A percentile compares a stretch with the other conserved stretches of the same genome.
Conservation (phyloP, 1,140 invertebrate genomes). For the Trigoniulus corallinus region DNA sequence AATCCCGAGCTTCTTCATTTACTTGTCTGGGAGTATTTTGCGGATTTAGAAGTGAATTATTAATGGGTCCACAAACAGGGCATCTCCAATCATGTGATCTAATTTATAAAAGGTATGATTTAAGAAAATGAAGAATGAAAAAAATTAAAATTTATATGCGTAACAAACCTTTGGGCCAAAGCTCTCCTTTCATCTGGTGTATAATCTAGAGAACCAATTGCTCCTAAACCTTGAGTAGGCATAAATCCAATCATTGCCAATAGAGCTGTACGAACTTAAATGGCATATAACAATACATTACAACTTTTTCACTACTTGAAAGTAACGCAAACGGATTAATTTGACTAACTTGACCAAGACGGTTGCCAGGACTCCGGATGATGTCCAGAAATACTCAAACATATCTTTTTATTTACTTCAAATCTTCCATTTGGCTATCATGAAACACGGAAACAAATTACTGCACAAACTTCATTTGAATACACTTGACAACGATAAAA, state of each 20-base stretch:
- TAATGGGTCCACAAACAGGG: constrained; percentile 33
- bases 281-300: too few relatives aligned
- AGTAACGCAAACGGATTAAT: too few relatives aligned
- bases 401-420: constrained; percentile 89
- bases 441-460: not conserved
- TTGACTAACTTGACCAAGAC: constrained; percentile 60
- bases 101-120: not conserved
- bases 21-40: not conserved
- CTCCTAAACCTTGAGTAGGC: constrained; percentile 71
- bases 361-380: constrained; percentile 96
- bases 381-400: constrained; percentile 89
- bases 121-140: not conserved
- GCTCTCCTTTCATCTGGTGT: constrained; percentile 58
- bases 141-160: not conserved
- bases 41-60: not conserved
- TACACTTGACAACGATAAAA: not conserved
- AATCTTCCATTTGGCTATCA: constrained; percentile 84
- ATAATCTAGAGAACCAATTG: constrained; percentile 80
- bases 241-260: constrained; percentile 88
- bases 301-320: too few relatives aligned
- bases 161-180: constrained; percentile 53
- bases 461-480: not conserved
- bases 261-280: constrained; percentile 59
- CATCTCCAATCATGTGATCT: constrained; percentile 39
- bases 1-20: constrained; percentile 1